phyloP scores from a whole-genome alignment of 2,888 invertebrate genomes.

The Sarcophaga variegata region DNA sequence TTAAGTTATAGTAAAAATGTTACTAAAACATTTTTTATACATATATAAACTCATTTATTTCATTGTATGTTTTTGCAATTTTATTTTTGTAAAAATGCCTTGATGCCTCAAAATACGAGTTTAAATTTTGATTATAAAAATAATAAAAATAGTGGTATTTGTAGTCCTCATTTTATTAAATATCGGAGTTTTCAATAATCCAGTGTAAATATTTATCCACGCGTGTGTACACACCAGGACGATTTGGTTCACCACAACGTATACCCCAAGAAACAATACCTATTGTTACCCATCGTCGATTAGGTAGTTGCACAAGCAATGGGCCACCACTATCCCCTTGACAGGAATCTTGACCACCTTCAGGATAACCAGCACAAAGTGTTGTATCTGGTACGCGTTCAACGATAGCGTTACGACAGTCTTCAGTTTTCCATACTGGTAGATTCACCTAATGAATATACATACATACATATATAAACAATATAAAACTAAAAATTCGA shows the following conservation, averaged over 20 bases:
- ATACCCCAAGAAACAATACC: slow-evolving; percentile 95
- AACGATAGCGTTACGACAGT: slow-evolving; percentile 85
- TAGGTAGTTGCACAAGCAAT: slow-evolving; percentile 87
- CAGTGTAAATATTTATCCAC: slow-evolving; percentile 82
- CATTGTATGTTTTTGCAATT: neutral
- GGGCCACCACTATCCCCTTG: slow-evolving; percentile 88
- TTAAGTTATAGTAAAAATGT: slow-evolving; percentile 8
- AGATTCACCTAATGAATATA: slow-evolving; percentile 81
- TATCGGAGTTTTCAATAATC: slow-evolving; percentile 80
- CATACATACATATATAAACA: neutral
- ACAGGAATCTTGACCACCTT: slow-evolving; percentile 92
- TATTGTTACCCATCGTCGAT: slow-evolving; percentile 89
- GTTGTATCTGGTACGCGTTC: slow-evolving; percentile 86
- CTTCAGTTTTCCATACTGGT: slow-evolving; percentile 89
- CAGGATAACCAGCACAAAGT: slow-evolving; percentile 89
- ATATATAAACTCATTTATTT: slow-evolving; percentile 16
- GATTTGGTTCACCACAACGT: slow-evolving; percentile 88
- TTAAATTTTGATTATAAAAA: slow-evolving; percentile 8
- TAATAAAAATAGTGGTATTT: neutral
- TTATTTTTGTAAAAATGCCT: slow-evolving; percentile 31
- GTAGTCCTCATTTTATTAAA: slow-evolving; percentile 67
- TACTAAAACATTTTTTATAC: slow-evolving; percentile 31
- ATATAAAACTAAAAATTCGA: too few species aligned
- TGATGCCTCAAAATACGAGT: slow-evolving; percentile 18
- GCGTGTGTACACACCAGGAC: slow-evolving; percentile 91